phyloP scores from a whole-genome alignment of 2,888 invertebrate species.

The Eumerus sabulonum region DNA sequence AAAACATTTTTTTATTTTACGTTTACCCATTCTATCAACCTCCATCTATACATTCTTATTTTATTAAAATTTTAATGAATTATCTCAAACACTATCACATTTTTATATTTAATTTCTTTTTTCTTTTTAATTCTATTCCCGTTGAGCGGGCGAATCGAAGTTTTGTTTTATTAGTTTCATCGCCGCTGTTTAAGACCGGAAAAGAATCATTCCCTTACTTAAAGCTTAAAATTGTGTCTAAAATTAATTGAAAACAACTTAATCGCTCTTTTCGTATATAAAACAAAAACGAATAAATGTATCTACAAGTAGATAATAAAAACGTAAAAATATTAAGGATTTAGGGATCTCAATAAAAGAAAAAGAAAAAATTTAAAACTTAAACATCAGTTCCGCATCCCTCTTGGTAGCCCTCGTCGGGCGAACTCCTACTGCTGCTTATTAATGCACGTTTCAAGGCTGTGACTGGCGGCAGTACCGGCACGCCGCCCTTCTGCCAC shows the following conservation, averaged over 20 bases:
- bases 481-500: slow-evolving; percentile 91
- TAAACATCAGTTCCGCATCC: slow-evolving; percentile 96
- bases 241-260: slow-evolving; percentile 21
- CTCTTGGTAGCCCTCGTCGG: slow-evolving; percentile 95
- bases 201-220: slow-evolving; percentile 42
- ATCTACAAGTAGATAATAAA: slow-evolving; percentile 55
- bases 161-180: slow-evolving; percentile 1
- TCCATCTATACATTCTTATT: too few relatives aligned
- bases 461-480: slow-evolving; percentile 91
- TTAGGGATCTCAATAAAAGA: neutral
- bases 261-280: slow-evolving; percentile 11
- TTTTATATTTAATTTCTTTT: slow-evolving; percentile 64
- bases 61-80: slow-evolving; percentile 13
- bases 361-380: slow-evolving; percentile 52
- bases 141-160: slow-evolving; percentile 39
- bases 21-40: too few relatives aligned
- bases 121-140: slow-evolving; percentile 46
- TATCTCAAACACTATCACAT: slow-evolving; percentile 77
- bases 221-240: slow-evolving; percentile 18
- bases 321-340: slow-evolving; percentile 15
- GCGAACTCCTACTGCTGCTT: slow-evolving; percentile 90
- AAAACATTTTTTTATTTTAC: too few relatives aligned
- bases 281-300: too few relatives aligned
- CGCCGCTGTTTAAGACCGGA: slow-evolving; percentile 35
- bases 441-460: slow-evolving; percentile 91